These are phyloP conservation scores for Apostichopus japonicus DNA, from an alignment of 35 echinoderm and acorn worm genomes.

Conservation along the genomic window DNA sequence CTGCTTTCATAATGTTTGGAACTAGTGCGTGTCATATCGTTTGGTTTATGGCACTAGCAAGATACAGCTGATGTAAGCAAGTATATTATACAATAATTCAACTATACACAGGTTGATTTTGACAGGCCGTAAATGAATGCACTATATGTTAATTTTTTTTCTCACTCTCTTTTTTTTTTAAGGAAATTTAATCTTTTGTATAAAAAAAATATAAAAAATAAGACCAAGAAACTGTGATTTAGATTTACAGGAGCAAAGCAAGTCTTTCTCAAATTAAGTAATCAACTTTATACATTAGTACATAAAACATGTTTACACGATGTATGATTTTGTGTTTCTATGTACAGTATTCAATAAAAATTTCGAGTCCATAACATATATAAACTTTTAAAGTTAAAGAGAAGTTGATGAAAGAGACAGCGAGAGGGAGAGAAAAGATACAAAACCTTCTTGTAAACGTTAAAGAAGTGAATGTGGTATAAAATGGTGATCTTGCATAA, in stretches of 20 bases:
- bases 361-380: neutral
- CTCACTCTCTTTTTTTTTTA: neutral
- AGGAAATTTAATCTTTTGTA: slow-evolving; percentile 14
- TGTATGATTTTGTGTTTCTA: neutral
- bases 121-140: neutral
- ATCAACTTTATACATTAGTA: slow-evolving; percentile 27
- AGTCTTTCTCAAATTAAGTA: slow-evolving; percentile 50
- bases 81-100: slow-evolving; percentile 1
- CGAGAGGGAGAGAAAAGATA: too few species aligned
- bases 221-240: neutral
- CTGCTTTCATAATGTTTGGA: slow-evolving; percentile 1
- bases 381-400: too few species aligned
- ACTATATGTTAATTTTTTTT: neutral
- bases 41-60: neutral
- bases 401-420: too few species aligned
- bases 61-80: neutral
- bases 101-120: neutral
- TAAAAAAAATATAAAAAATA: neutral
- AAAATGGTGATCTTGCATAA: too few species aligned
- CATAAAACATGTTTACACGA: slow-evolving; percentile 37
- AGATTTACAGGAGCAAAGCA: slow-evolving; percentile 14
- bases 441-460: too few species aligned
- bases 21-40: neutral
- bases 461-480: too few species aligned
- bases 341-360: neutral